Base-by-base conservation (phyloP, 2,113 vertebrate genomes). In the Ammospiza nelsoni region DNA sequence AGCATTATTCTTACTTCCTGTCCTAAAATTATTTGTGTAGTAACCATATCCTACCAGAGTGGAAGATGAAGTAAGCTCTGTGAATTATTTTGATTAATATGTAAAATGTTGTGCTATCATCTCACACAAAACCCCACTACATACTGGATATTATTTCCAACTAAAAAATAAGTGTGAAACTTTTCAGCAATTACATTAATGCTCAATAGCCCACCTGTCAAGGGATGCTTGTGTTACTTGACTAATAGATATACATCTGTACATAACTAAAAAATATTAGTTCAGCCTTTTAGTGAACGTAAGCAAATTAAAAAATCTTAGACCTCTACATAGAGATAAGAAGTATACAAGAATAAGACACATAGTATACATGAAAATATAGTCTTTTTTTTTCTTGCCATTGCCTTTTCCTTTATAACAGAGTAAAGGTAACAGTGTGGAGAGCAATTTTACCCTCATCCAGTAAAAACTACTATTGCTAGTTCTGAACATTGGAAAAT, bases 1-100 rank as follows among this genome's bases (percentile, higher is more conserved):
- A 92, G 83, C 87, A 96, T 96, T 97, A 95, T 97, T 97, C 95
- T 95, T 94, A 95, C 86, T 96, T 97, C 95, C 96, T 94, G 94
- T 95, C 69, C 73, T 84, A 87, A 94, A 96, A 84, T 92, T 95
- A 96, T 96, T 97, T 96, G 88, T 94, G 69, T 94, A 93, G 96
- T 94, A 96, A 96, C 88, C n/a, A 52, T 95, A 96, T 92, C 86
- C 90, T 90, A 86, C 88, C 62, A 54, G 76, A 89, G 69, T 90
- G 73, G 86, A 90, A 87, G 80, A 97, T 95, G 93, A 95, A 96
- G 92, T 95, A 96, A 96, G 49, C 61, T 78, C 76, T 76, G 44
- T 78, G 73, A 95, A 84, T 92, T 92, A 96, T 86, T 94, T 78
- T 95, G 79, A 96, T 93, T 94, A 88, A 93, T 90, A 82, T 78